Evolutionary conservation across 53 echinoderm and acorn worm genomes (phyloP), one percentile per base, ranked within the genome.

Genomic region (Luidia sarsii): DNA sequence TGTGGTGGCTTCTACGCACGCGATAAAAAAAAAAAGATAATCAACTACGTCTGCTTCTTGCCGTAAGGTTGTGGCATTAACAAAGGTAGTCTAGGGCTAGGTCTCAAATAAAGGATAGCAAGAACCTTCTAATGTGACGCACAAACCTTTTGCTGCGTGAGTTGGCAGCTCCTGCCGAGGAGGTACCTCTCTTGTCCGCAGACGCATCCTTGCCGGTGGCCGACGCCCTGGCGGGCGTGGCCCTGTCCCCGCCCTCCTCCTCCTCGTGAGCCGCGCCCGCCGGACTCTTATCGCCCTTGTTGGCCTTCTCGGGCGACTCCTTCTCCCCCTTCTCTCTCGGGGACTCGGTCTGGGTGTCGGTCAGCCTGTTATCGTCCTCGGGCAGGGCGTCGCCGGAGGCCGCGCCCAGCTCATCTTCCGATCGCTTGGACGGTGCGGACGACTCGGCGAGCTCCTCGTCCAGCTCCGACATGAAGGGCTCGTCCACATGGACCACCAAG

Each of bases 401-500:
- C 11, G 70, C 84, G 57, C 63, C 79, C 15, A 71, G 80, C 66
- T 75, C 83, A 20, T 69, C 68, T 54, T 79, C 67, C 0, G 71
- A 48, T 39, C 70, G 68, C 48, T 69, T 86, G n/a, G n/a, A n/a
- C 1, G 86, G 80, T 8, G 80, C 63, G 10, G 81, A 46, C 3
- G 77, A 25, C 27, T 77, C 77, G 37, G 95, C 90, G 4, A 95
- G 87, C 48, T 94, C 97, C 68, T 84, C 97, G 63, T 97, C 97
- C 2, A 97, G 86, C 84, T 97, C 97, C 50, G 91, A 73, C 55
- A 97, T 79, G 31, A 94, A 91, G 4, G 89, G 91, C 68, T 94
- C 97, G 65, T 93, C 97, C 18, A 90, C 97, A 84, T 97, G 93
- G n/a, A 97, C 97, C 21, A 94, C 91, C 51, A 97, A 59, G 31